phyloP scores from a whole-genome alignment of 1,140 invertebrate species.

The Ericerus pela region DNA sequence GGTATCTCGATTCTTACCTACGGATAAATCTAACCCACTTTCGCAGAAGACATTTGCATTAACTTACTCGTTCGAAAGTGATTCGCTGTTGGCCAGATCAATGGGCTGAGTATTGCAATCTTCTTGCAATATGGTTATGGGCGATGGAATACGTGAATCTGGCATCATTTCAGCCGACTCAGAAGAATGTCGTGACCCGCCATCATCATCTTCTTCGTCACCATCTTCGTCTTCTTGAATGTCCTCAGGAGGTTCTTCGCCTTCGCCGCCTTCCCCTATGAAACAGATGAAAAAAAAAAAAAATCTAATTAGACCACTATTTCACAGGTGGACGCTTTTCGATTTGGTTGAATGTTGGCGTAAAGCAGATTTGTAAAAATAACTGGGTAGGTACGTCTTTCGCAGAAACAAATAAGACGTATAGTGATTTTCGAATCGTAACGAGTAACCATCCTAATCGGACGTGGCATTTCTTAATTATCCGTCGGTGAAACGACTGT shows the following conservation, averaged over 20 bases:
- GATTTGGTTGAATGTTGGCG: no score
- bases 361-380: no score
- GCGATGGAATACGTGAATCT: slow-evolving; percentile 21
- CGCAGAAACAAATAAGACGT: no score
- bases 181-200: slow-evolving; percentile 19
- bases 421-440: no score
- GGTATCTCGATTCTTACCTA: neutral
- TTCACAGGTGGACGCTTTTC: no score
- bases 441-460: no score
- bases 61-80: neutral
- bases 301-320: no score
- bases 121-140: slow-evolving; percentile 20
- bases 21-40: neutral
- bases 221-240: slow-evolving; percentile 25
- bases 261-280: slow-evolving; percentile 28
- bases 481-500: no score
- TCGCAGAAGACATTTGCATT: neutral
- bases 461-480: no score
- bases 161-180: slow-evolving; percentile 17
- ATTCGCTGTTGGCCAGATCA: slow-evolving; percentile 14
- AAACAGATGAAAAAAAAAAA: slow-evolving; percentile 5
- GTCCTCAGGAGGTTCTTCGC: slow-evolving; percentile 26
- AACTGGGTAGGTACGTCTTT: no score
- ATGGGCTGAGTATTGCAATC: slow-evolving; percentile 17
- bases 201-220: slow-evolving; percentile 24